phyloP scores from a whole-genome alignment of 2,113 vertebrate species.

The Odontesthes bonariensis region DNA sequence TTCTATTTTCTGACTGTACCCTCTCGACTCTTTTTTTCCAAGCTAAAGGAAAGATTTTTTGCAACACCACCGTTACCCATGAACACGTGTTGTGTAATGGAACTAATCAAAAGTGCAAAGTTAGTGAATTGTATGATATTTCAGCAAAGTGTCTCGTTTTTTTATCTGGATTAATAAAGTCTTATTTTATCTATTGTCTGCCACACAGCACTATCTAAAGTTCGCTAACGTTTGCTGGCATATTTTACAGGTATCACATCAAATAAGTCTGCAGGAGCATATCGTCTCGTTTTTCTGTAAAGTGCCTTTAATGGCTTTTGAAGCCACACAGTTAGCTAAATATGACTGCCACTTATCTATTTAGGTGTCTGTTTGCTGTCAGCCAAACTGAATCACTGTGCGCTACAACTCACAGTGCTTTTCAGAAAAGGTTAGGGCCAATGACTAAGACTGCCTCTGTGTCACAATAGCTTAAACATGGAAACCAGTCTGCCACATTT shows the following conservation, averaged over 20 bases:
- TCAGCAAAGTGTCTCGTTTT: too few relatives aligned
- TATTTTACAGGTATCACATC: too few relatives aligned
- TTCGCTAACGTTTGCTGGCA: too few relatives aligned
- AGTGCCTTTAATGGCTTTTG: neutral
- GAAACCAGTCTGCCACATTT: conserved; percentile 48
- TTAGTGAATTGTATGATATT: neutral
- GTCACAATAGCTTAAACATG: conserved; percentile 56
- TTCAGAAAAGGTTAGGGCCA: conserved; percentile 27
- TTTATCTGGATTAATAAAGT: too few relatives aligned
- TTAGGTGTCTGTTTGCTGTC: conserved; percentile 26
- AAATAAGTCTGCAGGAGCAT: too few relatives aligned
- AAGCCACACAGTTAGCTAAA: neutral
- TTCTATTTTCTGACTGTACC: neutral
- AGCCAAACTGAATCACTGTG: conserved; percentile 41
- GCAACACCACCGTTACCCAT: too few relatives aligned
- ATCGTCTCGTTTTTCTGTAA: too few relatives aligned
- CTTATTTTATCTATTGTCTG: too few relatives aligned
- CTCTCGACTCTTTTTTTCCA: neutral
- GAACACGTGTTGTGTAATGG: neutral
- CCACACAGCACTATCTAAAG: too few relatives aligned
- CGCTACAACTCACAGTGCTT: conserved; percentile 22
- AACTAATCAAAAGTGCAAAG: neutral
- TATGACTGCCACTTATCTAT: conserved; percentile 13
- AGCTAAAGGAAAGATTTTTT: neutral
- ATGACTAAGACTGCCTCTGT: conserved; percentile 49